Percentiles rank a stretch among this genome's conserved stretches.
These are phyloP conservation scores for Acropora tenuis DNA, from an alignment of 64 coral and sea anemone genomes.

Conservation along the genomic window DNA sequence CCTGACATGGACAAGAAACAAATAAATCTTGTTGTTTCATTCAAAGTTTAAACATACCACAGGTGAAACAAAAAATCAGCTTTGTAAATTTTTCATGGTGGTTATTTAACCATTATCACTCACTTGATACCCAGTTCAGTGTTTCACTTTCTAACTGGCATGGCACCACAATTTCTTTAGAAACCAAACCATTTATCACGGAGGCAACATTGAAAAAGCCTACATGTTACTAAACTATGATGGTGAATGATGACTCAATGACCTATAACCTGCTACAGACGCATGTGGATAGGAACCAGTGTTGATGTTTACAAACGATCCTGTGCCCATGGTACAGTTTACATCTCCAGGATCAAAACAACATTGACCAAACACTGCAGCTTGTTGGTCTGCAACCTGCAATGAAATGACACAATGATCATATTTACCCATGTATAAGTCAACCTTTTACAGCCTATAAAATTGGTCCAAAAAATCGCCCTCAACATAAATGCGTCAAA, in stretches of 20 bases:
- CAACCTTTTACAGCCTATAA: no score
- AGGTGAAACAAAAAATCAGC: no score
- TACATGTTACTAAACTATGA: not conserved
- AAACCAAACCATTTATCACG: no score
- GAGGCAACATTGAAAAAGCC: not conserved
- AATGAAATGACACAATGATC: not conserved
- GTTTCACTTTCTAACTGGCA: no score
- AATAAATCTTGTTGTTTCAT: not conserved
- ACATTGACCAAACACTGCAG: conserved; percentile 94
- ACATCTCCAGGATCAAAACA: conserved; percentile 99
- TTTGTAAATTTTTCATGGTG: no score
- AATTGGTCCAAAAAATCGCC: no score
- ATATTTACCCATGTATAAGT: not conserved
- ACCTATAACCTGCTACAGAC: conserved; percentile 81
- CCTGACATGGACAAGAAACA: conserved; percentile 36
- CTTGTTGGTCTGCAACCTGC: conserved; percentile 93
- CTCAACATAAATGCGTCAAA: no score
- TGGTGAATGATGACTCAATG: not conserved
- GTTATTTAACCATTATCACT: no score
- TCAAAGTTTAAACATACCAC: not conserved
- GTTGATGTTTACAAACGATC: conserved; percentile 91
- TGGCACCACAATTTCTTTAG: no score
- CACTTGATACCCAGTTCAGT: no score
- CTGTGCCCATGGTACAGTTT: conserved; percentile 94
- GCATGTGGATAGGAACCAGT: conserved; percentile 89